A percentile compares a stretch with the other conserved stretches of the same genome.
Conservation (phyloP, 2,113 vertebrate species). For the Glaucidium brasilianum region DNA sequence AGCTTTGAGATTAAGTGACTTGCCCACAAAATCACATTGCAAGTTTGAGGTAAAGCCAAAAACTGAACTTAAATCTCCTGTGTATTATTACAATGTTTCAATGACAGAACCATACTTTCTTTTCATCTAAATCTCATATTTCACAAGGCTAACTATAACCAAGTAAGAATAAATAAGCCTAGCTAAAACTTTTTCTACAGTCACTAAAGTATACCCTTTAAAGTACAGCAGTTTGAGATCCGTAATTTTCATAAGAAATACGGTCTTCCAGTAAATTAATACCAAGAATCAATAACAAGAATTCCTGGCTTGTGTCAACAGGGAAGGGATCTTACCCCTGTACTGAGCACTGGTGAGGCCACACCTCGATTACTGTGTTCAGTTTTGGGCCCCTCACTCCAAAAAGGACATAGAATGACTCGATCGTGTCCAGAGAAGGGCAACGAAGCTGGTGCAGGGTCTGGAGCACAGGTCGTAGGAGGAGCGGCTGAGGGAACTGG, state of each 20-base stretch:
- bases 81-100: neutral
- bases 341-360: no score
- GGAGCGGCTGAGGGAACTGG: no score
- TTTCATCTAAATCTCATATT: neutral
- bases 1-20: neutral
- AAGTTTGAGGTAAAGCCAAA: neutral
- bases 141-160: neutral
- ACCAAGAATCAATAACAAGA: neutral
- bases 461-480: no score
- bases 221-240: neutral
- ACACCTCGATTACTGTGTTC: no score
- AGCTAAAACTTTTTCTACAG: neutral
- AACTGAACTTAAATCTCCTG: neutral
- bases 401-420: no score
- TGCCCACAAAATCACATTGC: neutral
- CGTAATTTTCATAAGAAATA: neutral
- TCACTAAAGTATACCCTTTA: neutral
- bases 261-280: neutral
- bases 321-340: no score
- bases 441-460: no score
- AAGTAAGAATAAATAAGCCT: neutral
- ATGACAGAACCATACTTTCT: neutral
- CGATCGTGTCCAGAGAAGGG: no score
- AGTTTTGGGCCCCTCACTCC: no score
- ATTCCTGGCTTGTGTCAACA: no score